Conservation (phyloP, 2,888 invertebrate genomes). For the Halictus quadricinctus region DNA sequence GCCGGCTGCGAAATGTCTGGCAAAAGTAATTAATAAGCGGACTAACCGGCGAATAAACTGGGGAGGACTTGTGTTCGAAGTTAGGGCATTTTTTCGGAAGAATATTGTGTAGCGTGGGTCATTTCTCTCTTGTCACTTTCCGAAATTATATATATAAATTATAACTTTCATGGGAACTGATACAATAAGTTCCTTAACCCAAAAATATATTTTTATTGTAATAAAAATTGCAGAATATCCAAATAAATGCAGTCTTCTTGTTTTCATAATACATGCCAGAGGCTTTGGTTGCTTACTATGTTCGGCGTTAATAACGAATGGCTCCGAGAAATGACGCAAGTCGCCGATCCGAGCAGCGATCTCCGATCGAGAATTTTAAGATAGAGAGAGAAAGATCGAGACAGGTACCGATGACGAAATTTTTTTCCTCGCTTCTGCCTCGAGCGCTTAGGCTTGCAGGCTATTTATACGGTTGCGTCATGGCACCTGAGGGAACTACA, state of each 20-base stretch:
- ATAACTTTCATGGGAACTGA: too few species aligned
- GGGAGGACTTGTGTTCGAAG: neutral
- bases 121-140: neutral
- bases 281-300: too few species aligned
- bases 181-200: too few species aligned
- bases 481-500: conserved; percentile 53
- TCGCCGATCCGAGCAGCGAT: neutral
- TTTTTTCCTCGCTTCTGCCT: conserved; percentile 45
- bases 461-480: conserved; percentile 67
- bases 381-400: neutral
- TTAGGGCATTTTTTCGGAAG: neutral
- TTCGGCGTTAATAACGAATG: neutral
- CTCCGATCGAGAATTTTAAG: neutral
- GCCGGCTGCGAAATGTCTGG: neutral
- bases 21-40: neutral
- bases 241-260: neutral
- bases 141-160: too few species aligned
- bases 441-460: conserved; percentile 19
- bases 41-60: neutral
- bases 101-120: neutral
- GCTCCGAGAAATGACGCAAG: neutral
- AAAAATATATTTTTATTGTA: too few species aligned
- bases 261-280: neutral
- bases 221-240: neutral
- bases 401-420: conserved; percentile 51